Evolutionary conservation across 1,140 invertebrate genomes (phyloP), one percentile per base, ranked within the genome.

Genomic region (Drosophila willistoni): DNA sequence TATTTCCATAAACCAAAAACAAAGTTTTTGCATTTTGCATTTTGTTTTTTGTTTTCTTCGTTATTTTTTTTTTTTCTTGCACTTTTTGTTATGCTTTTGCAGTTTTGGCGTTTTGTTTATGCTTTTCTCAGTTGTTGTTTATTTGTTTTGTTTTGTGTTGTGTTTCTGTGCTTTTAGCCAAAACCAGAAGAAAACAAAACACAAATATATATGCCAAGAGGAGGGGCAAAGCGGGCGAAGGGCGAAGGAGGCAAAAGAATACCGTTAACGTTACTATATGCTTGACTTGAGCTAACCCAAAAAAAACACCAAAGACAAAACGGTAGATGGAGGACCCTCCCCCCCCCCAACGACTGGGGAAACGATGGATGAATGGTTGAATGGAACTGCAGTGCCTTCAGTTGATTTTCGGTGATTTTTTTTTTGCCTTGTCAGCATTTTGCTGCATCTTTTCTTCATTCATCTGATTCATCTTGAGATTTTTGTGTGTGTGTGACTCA

Each of bases 261-360:
- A 83, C 84, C 83, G 80, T 87, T 87, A 87, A 69, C 76, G 44
- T 64, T 64, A 36, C 78, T 64, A 73, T 71, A 74, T 87, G 81
- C 73, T 65, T 79, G 83, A 77, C 81, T 89, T 41, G 60, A 84
- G 84, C 70, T 89, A 87, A 87, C 84, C 83, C 84, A 87, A 83
- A 87, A 83, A 89, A 89, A 87, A 19, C 9, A 22, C 44, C 22
- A 51, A 51, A 51, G 44, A 51, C 44, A 51, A 51, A 51, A 51
- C 44, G 17, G 44, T 51, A 63, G 69, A 79, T 72, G 56, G 64
- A 66, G 59, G 62, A 55, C 17, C 36, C 19, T 7, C 33, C 1
- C 2, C 2, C 34, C 34, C 7, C 34, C 19, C 19, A 25, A 25
- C 22, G 22, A 25, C 34, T 44, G 29, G 29, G 29, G 29, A 29